A percentile compares a stretch with the other conserved stretches of the same genome.
phyloP scores from a whole-genome alignment of 2,113 vertebrate species.

The Myiozetetes cayanensis region DNA sequence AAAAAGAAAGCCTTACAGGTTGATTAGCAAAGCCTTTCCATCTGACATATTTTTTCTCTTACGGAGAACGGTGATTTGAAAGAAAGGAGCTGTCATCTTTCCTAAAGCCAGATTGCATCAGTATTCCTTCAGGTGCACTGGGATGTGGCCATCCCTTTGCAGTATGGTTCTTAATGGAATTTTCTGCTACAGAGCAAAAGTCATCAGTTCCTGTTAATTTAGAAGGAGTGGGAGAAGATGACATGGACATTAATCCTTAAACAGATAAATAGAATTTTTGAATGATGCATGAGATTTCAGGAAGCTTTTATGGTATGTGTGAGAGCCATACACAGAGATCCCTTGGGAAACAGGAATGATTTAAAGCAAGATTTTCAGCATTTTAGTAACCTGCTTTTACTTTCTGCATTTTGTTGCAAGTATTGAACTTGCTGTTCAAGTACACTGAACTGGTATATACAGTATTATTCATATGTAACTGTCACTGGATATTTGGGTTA shows the following conservation, averaged over 20 bases:
- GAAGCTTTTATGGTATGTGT: not conserved
- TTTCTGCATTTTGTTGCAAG: not conserved
- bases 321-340: not conserved
- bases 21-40: not conserved
- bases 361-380: not conserved
- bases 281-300: constrained; percentile 6
- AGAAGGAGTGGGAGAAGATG: not conserved
- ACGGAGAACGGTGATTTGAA: not conserved
- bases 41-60: not conserved
- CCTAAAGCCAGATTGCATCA: not conserved
- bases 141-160: not conserved
- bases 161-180: not conserved
- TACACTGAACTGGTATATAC: not conserved
- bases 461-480: not conserved
- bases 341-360: not conserved
- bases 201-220: not conserved
- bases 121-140: not conserved
- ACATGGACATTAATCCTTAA: constrained; percentile 18
- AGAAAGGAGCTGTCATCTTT: not conserved
- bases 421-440: not conserved
- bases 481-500: not conserved
- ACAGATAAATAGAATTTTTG: constrained; percentile 28
- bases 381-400: not conserved
- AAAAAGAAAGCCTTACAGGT: not conserved
- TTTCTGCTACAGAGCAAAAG: constrained; percentile 16